phyloP scores from a whole-genome alignment of 1,140 invertebrate genomes.

The Euwallacea similis region DNA sequence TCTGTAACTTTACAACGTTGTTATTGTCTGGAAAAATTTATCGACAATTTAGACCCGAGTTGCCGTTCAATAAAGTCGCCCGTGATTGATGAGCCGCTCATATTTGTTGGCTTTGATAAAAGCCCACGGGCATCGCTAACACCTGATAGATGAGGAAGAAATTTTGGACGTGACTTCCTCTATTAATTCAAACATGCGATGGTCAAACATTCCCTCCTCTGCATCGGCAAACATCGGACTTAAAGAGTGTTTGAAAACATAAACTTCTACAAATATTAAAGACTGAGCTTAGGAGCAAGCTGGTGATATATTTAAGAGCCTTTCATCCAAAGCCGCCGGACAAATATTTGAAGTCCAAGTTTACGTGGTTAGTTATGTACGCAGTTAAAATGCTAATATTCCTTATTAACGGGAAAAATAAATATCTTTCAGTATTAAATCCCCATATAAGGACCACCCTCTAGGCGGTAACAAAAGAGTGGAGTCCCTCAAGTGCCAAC shows the following conservation, averaged over 20 bases:
- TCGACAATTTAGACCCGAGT: slow-evolving; percentile 16
- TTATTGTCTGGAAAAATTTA: slow-evolving; percentile 30
- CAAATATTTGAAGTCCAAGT: slow-evolving; percentile 11
- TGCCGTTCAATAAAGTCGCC: slow-evolving; percentile 20
- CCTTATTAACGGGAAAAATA: neutral
- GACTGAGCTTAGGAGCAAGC: neutral
- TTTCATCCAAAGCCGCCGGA: slow-evolving; percentile 11
- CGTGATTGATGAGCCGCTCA: slow-evolving; percentile 4
- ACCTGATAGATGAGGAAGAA: no score
- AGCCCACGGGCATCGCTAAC: no score
- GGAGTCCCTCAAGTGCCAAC: slow-evolving; percentile 20
- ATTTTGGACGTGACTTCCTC: no score
- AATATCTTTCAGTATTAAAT: neutral
- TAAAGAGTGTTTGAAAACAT: slow-evolving; percentile 21
- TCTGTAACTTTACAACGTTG: slow-evolving; percentile 30
- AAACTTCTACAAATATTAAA: slow-evolving; percentile 22
- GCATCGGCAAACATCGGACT: neutral
- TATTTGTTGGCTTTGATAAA: neutral
- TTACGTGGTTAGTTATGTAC: neutral
- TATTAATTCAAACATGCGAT: no score
- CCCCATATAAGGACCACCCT: slow-evolving; percentile 7
- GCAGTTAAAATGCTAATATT: slow-evolving; percentile 10
- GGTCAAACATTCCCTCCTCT: no score
- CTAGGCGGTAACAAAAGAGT: slow-evolving; percentile 4
- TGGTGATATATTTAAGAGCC: slow-evolving; percentile 21